phyloP scores from a whole-genome alignment of 35 echinoderm and acorn worm genomes.

The Stichopus chloronotus region DNA sequence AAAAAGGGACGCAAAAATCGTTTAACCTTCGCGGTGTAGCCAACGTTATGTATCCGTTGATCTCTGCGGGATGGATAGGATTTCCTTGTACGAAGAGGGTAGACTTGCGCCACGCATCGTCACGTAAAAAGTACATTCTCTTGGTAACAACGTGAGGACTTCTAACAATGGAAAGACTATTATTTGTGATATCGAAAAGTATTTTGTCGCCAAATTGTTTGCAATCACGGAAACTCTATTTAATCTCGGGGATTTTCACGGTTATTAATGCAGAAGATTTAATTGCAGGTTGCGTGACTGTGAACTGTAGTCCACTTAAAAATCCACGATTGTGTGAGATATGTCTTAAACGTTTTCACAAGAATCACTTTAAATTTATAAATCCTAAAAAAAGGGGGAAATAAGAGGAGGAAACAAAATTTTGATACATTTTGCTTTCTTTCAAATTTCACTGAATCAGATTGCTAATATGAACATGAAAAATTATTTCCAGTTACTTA shows the following conservation, averaged over 20 bases:
- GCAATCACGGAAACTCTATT: not conserved
- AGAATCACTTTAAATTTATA: too few relatives aligned
- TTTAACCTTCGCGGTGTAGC: slow-evolving; percentile 37
- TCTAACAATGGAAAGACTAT: not conserved
- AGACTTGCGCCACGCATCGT: not conserved
- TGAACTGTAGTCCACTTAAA: too few relatives aligned
- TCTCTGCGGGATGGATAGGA: slow-evolving; percentile 21
- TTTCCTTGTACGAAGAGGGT: slow-evolving; percentile 3
- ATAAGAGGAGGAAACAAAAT: too few relatives aligned
- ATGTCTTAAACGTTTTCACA: too few relatives aligned
- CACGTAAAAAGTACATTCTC: not conserved
- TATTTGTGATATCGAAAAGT: not conserved
- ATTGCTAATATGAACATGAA: too few relatives aligned
- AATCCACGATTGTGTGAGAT: too few relatives aligned
- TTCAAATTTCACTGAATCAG: too few relatives aligned
- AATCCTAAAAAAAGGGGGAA: too few relatives aligned
- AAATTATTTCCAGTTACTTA: too few relatives aligned
- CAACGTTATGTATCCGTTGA: slow-evolving; percentile 38
- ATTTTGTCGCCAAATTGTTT: not conserved
- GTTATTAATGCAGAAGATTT: too few relatives aligned
- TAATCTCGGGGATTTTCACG: not conserved
- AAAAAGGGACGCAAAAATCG: slow-evolving; percentile 20
- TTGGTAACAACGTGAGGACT: not conserved
- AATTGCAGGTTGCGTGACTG: too few relatives aligned
- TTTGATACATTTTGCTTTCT: too few relatives aligned